Base-by-base conservation (phyloP, 2,797 vertebrate species). In the Holocentrus rufus region DNA sequence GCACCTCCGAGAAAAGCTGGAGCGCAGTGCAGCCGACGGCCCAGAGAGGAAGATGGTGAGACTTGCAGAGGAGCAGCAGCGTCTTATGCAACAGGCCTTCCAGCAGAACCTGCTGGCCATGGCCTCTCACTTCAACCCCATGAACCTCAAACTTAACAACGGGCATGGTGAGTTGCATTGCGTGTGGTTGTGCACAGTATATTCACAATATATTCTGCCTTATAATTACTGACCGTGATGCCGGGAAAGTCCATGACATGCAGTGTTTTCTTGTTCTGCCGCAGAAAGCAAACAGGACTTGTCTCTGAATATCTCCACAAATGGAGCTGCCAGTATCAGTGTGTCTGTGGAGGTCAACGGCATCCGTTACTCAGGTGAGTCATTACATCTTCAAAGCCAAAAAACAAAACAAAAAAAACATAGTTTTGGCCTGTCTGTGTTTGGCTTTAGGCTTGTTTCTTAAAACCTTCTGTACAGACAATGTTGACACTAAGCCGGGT, bases 321-420 rank as follows among this genome's bases (percentile, higher is more conserved):
- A 94, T 27, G 93, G 95, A 81, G 93, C 97, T 0, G 94, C 96
- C 76, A 97, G 97, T 82, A 99, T 99, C 81, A 97, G 95, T 69
- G 96, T 99, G 83, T 99, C 98, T 2, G 95, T 99, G 92, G 97
- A 98, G 91, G 96, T 99, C 72, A 98, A 99, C 0, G 98, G 98
- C 74, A 96, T 95, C 11, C 90, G 96, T 81, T 99, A 99, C 2
- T 93, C 97, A 84, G 98, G 98, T 99, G 88, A 93, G 93, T 52
- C 4, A 6, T 52, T 18, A 8, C 39, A 13, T 42, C 39, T 23
- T 7, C 36, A 65, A 39, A 30, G 3, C 39, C n/a, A n/a, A n/a
- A n/a, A n/a, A n/a, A n/a, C n/a, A n/a, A n/a, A n/a, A n/a, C n/a
- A n/a, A n/a, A n/a, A n/a, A n/a, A 57, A 34, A 54, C 4, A 2